A percentile compares a stretch with the other conserved stretches of the same genome.
These are phyloP conservation scores for Campoletis raptor DNA, from an alignment of 2,888 invertebrate species.

Conservation along the genomic window DNA sequence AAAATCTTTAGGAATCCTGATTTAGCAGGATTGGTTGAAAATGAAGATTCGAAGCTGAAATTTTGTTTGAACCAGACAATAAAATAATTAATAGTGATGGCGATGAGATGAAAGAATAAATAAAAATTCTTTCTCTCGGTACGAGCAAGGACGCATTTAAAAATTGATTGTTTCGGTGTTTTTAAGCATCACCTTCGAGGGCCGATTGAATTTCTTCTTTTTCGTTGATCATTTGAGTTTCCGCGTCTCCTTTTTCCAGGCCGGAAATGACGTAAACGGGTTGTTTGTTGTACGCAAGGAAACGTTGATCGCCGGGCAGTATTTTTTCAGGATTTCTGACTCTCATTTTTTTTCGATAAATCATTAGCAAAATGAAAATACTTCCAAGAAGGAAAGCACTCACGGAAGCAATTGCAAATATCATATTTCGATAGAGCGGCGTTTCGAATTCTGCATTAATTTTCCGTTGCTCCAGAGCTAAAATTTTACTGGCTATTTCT, in stretches of 20 bases:
- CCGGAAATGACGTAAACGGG: slow-evolving; percentile 90
- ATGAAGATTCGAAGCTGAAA: background rate
- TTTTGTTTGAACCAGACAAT: slow-evolving; percentile 26
- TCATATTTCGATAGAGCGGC: slow-evolving; percentile 89
- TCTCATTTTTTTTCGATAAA: slow-evolving; percentile 88
- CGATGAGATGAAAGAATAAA: slow-evolving; percentile 33
- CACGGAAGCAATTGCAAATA: slow-evolving; percentile 91
- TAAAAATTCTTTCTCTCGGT: slow-evolving; percentile 23
- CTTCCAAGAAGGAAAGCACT: slow-evolving; percentile 93
- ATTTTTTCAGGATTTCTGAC: slow-evolving; percentile 64
- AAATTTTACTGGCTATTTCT: slow-evolving; percentile 83
- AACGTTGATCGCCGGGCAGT: slow-evolving; percentile 84
- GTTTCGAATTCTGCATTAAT: slow-evolving; percentile 89
- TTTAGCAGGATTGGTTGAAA: background rate
- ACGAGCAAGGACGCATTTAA: slow-evolving; percentile 2
- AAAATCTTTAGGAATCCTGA: background rate
- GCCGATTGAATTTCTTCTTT: slow-evolving; percentile 21
- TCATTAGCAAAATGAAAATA: slow-evolving; percentile 90
- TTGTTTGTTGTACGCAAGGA: slow-evolving; percentile 87
- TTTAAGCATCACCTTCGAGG: slow-evolving; percentile 17
- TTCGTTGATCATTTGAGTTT: slow-evolving; percentile 33
- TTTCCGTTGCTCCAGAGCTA: slow-evolving; percentile 89
- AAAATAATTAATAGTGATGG: slow-evolving; percentile 10
- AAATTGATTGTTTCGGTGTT: background rate
- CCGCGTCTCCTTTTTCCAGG: slow-evolving; percentile 87